phyloP scores from a whole-genome alignment of 2,888 invertebrate species.

The Eurytoma californica region DNA sequence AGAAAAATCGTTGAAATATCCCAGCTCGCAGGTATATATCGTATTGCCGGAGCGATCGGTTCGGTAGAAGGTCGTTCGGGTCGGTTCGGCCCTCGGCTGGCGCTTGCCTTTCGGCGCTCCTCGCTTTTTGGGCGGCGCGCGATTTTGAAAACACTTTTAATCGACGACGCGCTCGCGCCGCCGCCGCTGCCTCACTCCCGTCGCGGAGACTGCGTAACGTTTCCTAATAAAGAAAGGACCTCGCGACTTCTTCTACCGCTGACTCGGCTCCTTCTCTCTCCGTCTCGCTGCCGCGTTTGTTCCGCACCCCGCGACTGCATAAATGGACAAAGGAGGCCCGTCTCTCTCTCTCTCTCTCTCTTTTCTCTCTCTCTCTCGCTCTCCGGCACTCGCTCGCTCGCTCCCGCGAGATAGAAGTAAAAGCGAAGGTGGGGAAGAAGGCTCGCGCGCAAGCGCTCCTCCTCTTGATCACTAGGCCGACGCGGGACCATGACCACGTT shows the following conservation, averaged over 20 bases:
- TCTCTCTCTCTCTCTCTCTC: conserved; percentile 14
- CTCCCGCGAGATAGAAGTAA: conserved; percentile 52
- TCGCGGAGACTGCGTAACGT: conserved; percentile 47
- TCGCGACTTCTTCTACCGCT: conserved; percentile 24
- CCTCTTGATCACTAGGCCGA: conserved; percentile 65
- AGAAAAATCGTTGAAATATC: conserved; percentile 26
- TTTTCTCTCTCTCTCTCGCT: no score
- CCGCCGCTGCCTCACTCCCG: conserved; percentile 1
- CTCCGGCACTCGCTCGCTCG: neutral
- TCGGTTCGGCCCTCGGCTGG: conserved; percentile 25
- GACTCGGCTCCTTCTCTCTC: conserved; percentile 44
- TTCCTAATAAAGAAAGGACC: conserved; percentile 59
- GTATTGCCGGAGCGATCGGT: neutral
- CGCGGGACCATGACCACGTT: conserved; percentile 73
- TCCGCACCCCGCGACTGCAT: conserved; percentile 52
- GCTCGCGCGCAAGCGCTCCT: conserved; percentile 50
- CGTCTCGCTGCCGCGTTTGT: conserved; percentile 21
- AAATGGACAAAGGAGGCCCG: conserved; percentile 51
- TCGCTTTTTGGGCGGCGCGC: conserved; percentile 5
- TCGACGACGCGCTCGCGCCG: conserved; percentile 25
- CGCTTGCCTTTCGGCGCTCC: conserved; percentile 15
- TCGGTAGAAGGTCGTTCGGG: conserved; percentile 36
- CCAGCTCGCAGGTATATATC: neutral
- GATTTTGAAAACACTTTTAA: conserved; percentile 47
- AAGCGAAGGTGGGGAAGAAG: conserved; percentile 57